Conservation (phyloP, 2,888 invertebrate genomes). For the Drosophila emarginata region DNA sequence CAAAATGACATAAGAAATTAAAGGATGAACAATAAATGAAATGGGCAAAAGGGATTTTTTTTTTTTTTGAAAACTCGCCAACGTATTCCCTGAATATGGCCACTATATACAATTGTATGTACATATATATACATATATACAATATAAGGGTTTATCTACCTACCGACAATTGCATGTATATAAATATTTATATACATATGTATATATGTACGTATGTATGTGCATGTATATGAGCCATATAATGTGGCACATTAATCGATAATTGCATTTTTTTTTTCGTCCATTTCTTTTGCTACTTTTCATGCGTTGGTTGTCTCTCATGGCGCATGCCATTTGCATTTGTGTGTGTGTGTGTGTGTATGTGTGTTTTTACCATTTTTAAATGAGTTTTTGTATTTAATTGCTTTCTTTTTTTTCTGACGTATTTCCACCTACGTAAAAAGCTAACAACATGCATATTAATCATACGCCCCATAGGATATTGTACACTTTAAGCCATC, state of each 20-base stretch:
- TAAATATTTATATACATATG: background rate
- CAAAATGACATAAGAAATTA: slow-evolving; percentile 46
- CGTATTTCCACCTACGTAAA: slow-evolving; percentile 4
- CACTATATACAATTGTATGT: slow-evolving; percentile 23
- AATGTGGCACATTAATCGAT: slow-evolving; percentile 77
- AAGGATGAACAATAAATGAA: slow-evolving; percentile 61
- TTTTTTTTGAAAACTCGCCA: slow-evolving; percentile 46
- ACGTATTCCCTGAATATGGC: slow-evolving; percentile 13
- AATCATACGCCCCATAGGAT: slow-evolving; percentile 60
- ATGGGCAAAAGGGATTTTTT: slow-evolving; percentile 23
- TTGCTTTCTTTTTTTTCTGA: slow-evolving; percentile 52
- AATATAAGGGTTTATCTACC: slow-evolving; percentile 70
- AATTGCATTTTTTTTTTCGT: slow-evolving; percentile 72
- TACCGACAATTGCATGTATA: slow-evolving; percentile 32
- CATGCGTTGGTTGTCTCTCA: slow-evolving; percentile 62
- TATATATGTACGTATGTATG: slow-evolving; percentile 1
- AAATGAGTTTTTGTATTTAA: slow-evolving; percentile 79
- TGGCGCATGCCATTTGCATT: slow-evolving; percentile 63
- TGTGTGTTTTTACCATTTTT: slow-evolving; percentile 40
- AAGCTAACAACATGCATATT: slow-evolving; percentile 53
- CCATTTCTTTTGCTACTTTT: slow-evolving; percentile 70
- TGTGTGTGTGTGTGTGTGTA: slow-evolving; percentile 40
- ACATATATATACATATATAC: slow-evolving; percentile 39
- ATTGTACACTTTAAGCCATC: slow-evolving; percentile 26
- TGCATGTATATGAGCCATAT: slow-evolving; percentile 56